Percentiles rank a stretch among this genome's conserved stretches.
These are phyloP conservation scores for Lumbricus terrestris DNA, from an alignment of 2,888 invertebrate species.

Conservation along the genomic window DNA sequence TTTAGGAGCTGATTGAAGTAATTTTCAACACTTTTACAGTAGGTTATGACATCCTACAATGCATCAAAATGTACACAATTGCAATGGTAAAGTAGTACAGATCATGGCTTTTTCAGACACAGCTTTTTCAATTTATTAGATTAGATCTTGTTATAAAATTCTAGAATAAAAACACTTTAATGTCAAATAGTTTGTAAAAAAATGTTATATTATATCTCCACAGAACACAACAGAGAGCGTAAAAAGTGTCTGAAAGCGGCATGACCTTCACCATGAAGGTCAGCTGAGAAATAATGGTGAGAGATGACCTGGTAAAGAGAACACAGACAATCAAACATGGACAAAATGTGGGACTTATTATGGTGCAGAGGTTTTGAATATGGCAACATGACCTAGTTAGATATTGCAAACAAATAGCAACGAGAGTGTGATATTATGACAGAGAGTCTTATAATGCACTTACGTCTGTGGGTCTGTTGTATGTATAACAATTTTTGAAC, in stretches of 20 bases:
- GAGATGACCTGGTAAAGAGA: too few species aligned
- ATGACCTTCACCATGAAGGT: too few species aligned
- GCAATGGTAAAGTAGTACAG: too few species aligned
- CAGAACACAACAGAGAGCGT: too few species aligned
- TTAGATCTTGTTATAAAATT: neutral
- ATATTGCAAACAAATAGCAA: too few species aligned
- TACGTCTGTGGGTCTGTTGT: constrained; percentile 91
- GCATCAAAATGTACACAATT: neutral
- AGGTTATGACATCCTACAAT: neutral
- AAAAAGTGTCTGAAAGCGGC: too few species aligned
- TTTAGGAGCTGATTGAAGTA: neutral
- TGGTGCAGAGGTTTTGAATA: too few species aligned
- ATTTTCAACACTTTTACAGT: neutral
- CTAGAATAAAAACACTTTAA: neutral
- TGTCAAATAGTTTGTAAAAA: neutral
- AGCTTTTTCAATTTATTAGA: neutral
- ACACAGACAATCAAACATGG: too few species aligned
- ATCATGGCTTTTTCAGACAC: neutral
- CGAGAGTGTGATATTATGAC: too few species aligned
- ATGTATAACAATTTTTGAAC: constrained; percentile 96
- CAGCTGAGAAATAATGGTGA: too few species aligned
- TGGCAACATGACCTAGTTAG: too few species aligned
- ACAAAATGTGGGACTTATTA: too few species aligned
- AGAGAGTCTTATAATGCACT: neutral
- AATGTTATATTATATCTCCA: neutral